Conservation (phyloP, 2,797 vertebrate species). For the Microctenopoma lineatum region DNA sequence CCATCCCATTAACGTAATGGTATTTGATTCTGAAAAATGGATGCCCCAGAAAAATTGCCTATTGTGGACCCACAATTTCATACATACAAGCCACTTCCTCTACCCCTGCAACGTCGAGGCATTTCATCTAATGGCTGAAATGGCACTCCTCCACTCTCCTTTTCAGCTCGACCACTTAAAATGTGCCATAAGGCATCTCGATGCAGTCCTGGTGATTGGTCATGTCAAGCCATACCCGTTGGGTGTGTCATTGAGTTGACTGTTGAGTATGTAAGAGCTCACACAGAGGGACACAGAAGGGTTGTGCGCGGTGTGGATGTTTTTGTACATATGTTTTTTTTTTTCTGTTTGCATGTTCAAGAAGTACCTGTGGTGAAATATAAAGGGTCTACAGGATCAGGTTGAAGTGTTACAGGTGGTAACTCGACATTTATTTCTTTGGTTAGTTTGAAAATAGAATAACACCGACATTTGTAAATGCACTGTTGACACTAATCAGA, state of each 20-base stretch:
- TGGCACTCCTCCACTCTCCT: constrained; percentile 59
- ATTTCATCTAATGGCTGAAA: constrained; percentile 75
- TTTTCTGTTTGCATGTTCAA: neutral
- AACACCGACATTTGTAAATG: too few relatives aligned
- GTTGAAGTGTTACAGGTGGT: too few relatives aligned
- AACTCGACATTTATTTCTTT: neutral
- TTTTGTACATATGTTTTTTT: too few relatives aligned
- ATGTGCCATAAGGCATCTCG: constrained; percentile 68
- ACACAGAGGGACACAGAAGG: constrained; percentile 21
- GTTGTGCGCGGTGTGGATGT: neutral
- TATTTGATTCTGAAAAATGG: constrained; percentile 72
- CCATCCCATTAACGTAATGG: constrained; percentile 70
- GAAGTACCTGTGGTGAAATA: too few relatives aligned
- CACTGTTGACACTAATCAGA: neutral
- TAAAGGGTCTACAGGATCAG: too few relatives aligned
- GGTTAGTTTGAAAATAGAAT: too few relatives aligned
- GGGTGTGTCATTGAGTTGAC: constrained; percentile 46
- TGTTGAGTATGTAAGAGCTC: constrained; percentile 21
- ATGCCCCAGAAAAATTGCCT: constrained; percentile 54
- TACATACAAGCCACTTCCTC: constrained; percentile 54
- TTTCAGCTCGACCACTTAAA: constrained; percentile 68
- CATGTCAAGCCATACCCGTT: constrained; percentile 53
- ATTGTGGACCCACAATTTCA: constrained; percentile 68
- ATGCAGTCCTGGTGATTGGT: constrained; percentile 58
- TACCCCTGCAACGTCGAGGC: constrained; percentile 51